Evolutionary conservation across 2,888 invertebrate genomes (phyloP).

Genomic region (Lycaena phlaeas): DNA sequence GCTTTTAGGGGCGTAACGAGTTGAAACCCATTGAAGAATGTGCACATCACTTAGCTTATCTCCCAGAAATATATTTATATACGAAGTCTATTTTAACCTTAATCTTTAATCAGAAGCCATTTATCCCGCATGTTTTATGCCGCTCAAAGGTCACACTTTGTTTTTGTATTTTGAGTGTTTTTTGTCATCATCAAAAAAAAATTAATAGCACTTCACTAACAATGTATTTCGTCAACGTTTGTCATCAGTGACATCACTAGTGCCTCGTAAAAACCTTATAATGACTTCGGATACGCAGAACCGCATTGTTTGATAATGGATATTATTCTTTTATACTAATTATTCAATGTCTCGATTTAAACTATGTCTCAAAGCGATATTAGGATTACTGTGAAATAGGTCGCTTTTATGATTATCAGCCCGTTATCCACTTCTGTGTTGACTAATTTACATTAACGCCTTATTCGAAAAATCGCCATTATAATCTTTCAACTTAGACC

Average conservation of each 20-base stretch:
- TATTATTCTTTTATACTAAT: background rate
- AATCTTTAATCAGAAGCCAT: too few species aligned
- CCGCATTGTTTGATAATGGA: background rate
- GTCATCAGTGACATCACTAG: slow-evolving; percentile 1
- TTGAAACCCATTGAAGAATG: too few species aligned
- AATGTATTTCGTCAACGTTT: background rate
- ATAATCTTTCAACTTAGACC: too few species aligned
- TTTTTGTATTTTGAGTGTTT: background rate
- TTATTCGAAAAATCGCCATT: too few species aligned
- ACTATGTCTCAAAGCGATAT: background rate
- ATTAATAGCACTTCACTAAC: background rate
- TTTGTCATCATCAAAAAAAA: background rate
- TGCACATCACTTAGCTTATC: too few species aligned
- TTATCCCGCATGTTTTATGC: background rate
- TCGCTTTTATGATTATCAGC: too few species aligned
- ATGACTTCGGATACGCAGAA: slow-evolving; percentile 2
- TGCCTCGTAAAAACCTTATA: background rate
- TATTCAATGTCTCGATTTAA: background rate
- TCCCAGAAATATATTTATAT: slow-evolving; percentile 5
- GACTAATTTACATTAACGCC: too few species aligned
- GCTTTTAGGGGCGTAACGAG: too few species aligned
- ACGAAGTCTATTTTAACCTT: background rate
- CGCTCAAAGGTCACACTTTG: background rate
- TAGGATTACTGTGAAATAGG: background rate
- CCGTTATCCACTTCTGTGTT: too few species aligned